Percentiles rank a stretch among this genome's conserved stretches.
Conservation (phyloP, 2,797 vertebrate genomes). For the Diceros bicornis region DNA sequence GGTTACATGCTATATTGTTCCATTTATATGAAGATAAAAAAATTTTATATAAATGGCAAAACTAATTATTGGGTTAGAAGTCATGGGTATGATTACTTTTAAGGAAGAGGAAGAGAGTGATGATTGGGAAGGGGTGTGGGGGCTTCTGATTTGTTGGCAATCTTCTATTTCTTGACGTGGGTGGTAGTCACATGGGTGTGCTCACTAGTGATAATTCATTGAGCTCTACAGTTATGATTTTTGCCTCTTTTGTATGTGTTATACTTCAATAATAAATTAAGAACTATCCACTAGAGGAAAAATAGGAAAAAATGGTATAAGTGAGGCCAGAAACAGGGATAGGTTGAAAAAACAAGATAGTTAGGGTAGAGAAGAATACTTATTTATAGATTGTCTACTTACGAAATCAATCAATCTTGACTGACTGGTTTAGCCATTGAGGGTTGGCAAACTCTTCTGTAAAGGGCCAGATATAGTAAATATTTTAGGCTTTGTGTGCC, state of each 20-base stretch:
- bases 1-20: background rate
- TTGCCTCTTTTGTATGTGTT: background rate
- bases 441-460: background rate
- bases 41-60: background rate
- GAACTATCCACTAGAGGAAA: background rate
- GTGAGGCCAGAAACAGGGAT: background rate
- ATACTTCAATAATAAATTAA: background rate
- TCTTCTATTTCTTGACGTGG: background rate
- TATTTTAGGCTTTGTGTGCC: background rate
- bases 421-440: background rate
- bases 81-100: background rate
- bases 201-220: background rate
- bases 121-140: fast-evolving
- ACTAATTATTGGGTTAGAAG: background rate
- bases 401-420: background rate
- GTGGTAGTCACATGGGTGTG: background rate
- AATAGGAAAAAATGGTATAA: background rate
- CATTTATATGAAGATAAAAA: background rate
- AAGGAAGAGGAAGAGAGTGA: background rate
- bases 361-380: background rate
- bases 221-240: background rate
- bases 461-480: background rate
- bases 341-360: background rate
- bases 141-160: background rate
- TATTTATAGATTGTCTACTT: background rate